A percentile compares a stretch with the other conserved stretches of the same genome.
Evolutionary conservation across 2,888 invertebrate genomes (phyloP).

Genomic region (Drosophila basisetae): DNA sequence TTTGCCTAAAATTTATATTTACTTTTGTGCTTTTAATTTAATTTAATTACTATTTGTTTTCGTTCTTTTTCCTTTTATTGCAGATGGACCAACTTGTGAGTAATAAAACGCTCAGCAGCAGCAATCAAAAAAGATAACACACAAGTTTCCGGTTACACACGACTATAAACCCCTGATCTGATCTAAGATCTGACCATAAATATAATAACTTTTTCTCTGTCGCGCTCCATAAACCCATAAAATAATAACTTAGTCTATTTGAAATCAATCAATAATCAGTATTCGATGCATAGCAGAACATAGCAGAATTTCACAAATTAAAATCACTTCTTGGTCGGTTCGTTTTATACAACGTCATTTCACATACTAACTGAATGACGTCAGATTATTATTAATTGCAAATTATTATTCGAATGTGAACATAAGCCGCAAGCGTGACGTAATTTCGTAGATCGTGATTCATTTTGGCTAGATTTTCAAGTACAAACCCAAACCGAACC

Average conservation of each 20-base stretch:
- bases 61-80: conserved; percentile 23
- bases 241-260: background rate
- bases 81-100: conserved; percentile 66
- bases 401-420: background rate
- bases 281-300: background rate
- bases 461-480: background rate
- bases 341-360: background rate
- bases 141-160: background rate
- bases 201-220: no score
- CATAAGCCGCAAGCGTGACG: background rate
- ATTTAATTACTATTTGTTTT: conserved; percentile 22
- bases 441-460: background rate
- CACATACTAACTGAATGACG: background rate
- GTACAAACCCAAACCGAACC: background rate
- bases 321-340: background rate
- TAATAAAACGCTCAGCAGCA: conserved; percentile 19
- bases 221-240: background rate
- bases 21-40: background rate
- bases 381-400: background rate
- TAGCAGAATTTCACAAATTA: background rate
- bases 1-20: background rate
- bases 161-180: background rate
- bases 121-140: background rate
- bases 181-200: background rate
- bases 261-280: background rate